A percentile compares a stretch with the other conserved stretches of the same genome.
Conservation (phyloP, 1,140 invertebrate genomes). For the Drosophila erecta region DNA sequence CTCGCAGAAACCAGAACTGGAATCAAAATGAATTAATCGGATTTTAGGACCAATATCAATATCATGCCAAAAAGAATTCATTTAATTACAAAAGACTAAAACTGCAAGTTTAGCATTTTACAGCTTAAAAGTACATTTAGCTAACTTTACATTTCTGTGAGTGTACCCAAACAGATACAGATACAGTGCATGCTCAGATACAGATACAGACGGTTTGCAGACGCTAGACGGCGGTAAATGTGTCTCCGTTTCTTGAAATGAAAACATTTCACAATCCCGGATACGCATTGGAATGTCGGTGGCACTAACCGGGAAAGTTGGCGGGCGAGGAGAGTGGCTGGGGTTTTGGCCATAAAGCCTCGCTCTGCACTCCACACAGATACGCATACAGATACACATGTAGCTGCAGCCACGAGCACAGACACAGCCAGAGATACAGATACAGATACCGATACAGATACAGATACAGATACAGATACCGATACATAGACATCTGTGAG, state of each 20-base stretch:
- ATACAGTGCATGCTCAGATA: constrained; percentile 25
- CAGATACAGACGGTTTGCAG: constrained; percentile 67
- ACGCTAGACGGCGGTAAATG: constrained; percentile 66
- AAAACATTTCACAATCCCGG: constrained; percentile 82
- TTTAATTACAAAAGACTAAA: no score
- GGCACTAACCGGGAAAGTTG: constrained; percentile 39
- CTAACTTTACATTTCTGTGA: not conserved
- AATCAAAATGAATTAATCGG: no score
- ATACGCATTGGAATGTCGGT: constrained; percentile 77
- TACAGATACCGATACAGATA: constrained; percentile 17
- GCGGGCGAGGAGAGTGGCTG: not conserved
- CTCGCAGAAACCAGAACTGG: not conserved
- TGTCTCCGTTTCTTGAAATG: constrained; percentile 71
- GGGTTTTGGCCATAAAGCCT: constrained; percentile 61
- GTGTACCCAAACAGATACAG: constrained; percentile 11
- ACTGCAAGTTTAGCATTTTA: no score
- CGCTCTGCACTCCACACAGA: constrained; percentile 43
- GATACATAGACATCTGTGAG: constrained; percentile 9
- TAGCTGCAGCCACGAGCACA: constrained; percentile 26
- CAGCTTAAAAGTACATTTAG: no score
- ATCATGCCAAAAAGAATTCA: no score
- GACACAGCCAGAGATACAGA: constrained; percentile 5
- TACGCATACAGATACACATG: constrained; percentile 18
- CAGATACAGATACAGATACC: constrained; percentile 13
- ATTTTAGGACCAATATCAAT: no score